phyloP scores from a whole-genome alignment of 2,113 vertebrate species.

The Brachyhypopomus occidentalis region DNA sequence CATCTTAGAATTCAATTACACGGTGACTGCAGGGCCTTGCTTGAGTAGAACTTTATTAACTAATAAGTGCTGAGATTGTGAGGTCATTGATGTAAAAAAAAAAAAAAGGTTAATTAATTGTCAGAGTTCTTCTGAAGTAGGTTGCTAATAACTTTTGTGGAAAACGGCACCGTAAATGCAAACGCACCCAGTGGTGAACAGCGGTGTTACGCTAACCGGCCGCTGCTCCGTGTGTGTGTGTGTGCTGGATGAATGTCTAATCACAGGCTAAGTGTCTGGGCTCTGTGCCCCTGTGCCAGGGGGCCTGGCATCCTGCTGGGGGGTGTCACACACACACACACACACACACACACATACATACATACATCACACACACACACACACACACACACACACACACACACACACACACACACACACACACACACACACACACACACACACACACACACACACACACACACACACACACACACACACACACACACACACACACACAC shows the following conservation, averaged over 20 bases:
- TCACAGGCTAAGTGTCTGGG: slow-evolving; percentile 44
- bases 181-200: neutral
- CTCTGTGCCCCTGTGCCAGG: slow-evolving; percentile 36
- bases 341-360: slow-evolving; percentile 20
- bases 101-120: slow-evolving; percentile 28
- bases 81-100: slow-evolving; percentile 2
- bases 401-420: slow-evolving; percentile 21
- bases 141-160: neutral
- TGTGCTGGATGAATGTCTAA: slow-evolving; percentile 44
- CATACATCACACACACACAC: slow-evolving; percentile 42
- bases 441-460: no score
- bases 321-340: slow-evolving; percentile 27
- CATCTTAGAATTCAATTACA: slow-evolving; percentile 41
- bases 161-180: neutral
- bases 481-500: neutral
- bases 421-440: no score
- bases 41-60: slow-evolving; percentile 46
- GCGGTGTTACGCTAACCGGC: neutral
- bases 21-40: slow-evolving; percentile 26
- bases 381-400: slow-evolving; percentile 44
- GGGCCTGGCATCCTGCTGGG: slow-evolving; percentile 39
- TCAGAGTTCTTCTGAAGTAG: slow-evolving; percentile 2
- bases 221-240: no score
- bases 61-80: slow-evolving; percentile 39
- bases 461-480: no score